Percentiles rank a stretch among this genome's conserved stretches.
phyloP scores from a whole-genome alignment of 2,888 invertebrate genomes.

The Pachliopta kotzebuea region DNA sequence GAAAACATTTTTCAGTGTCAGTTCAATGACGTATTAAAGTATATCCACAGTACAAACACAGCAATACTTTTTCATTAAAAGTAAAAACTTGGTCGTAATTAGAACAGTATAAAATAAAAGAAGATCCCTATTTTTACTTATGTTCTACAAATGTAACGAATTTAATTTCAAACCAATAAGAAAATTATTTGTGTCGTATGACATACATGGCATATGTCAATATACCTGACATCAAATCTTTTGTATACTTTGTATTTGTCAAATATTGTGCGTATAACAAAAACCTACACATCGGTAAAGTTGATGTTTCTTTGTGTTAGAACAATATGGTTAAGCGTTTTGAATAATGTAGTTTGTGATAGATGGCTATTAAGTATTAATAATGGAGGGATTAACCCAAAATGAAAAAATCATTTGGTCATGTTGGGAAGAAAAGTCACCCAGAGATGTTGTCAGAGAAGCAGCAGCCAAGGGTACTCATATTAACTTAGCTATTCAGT shows the following conservation, averaged over 20 bases:
- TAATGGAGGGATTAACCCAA: slow-evolving; percentile 80
- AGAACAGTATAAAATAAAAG: too few species aligned
- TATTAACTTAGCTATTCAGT: slow-evolving; percentile 80
- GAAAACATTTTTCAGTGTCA: background rate
- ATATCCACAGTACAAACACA: background rate
- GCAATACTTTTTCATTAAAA: background rate
- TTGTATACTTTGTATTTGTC: slow-evolving; percentile 14
- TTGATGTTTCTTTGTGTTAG: slow-evolving; percentile 5
- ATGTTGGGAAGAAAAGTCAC: slow-evolving; percentile 83
- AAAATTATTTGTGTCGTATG: background rate
- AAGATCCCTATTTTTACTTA: too few species aligned
- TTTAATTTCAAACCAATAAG: background rate
- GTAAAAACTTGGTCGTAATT: too few species aligned
- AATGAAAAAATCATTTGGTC: slow-evolving; percentile 83
- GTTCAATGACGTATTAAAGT: background rate
- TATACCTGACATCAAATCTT: slow-evolving; percentile 12
- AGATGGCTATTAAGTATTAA: background rate
- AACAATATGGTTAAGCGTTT: slow-evolving; percentile 1
- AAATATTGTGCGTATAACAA: background rate
- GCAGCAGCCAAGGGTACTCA: slow-evolving; percentile 85
- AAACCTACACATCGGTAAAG: background rate
- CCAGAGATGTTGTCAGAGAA: slow-evolving; percentile 84
- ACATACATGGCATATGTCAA: slow-evolving; percentile 1
- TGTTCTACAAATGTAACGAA: too few species aligned
- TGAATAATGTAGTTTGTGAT: background rate